A percentile compares a stretch with the other conserved stretches of the same genome.
These are phyloP conservation scores for Papilio helenus DNA, from an alignment of 1,140 invertebrate species.

Conservation along the genomic window DNA sequence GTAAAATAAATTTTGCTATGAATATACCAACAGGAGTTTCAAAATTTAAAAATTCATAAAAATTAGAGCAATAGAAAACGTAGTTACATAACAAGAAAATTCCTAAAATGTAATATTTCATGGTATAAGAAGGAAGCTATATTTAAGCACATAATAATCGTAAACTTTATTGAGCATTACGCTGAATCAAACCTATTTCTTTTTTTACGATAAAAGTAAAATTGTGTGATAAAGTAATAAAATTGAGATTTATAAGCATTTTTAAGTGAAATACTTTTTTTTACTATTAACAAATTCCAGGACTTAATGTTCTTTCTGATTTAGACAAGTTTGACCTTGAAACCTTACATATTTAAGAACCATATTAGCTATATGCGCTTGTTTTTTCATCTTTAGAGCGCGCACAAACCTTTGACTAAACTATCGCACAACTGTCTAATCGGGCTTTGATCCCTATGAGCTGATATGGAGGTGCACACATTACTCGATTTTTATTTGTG, in stretches of 20 bases:
- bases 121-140: neutral
- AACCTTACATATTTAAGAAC: too few relatives aligned
- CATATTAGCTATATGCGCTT: too few relatives aligned
- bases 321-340: too few relatives aligned
- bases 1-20: constrained; percentile 5
- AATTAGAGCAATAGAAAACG: neutral
- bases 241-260: neutral
- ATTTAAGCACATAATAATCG: constrained; percentile 9
- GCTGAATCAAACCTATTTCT: constrained; percentile 8
- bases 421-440: too few relatives aligned
- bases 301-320: neutral
- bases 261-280: neutral
- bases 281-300: neutral
- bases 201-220: constrained; percentile 8
- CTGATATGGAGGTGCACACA: too few relatives aligned
- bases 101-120: neutral
- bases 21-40: neutral
- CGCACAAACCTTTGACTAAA: too few relatives aligned
- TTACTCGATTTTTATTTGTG: too few relatives aligned
- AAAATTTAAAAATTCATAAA: neutral
- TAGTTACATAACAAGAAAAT: neutral
- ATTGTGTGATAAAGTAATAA: constrained; percentile 1
- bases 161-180: constrained; percentile 9
- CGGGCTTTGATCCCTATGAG: too few relatives aligned
- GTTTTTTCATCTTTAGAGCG: too few relatives aligned